phyloP scores from a whole-genome alignment of 2,888 invertebrate genomes.

The Rutpela maculata region DNA sequence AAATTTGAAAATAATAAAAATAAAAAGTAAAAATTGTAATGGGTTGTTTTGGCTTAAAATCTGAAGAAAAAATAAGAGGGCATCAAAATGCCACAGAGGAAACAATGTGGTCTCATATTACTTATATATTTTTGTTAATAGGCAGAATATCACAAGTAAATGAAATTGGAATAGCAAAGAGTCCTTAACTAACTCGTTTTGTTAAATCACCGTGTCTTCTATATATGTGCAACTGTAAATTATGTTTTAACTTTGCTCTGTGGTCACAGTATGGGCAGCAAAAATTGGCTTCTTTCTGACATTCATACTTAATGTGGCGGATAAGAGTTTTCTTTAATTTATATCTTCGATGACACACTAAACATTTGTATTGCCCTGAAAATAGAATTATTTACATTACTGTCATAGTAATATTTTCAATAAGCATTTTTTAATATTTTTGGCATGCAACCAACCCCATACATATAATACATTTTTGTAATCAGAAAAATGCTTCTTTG shows the following conservation, averaged over 20 bases:
- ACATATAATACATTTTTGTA: no score
- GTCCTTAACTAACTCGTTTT: background rate
- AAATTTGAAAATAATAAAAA: no score
- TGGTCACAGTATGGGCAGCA: background rate
- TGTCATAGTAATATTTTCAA: background rate
- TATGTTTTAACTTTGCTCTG: constrained; percentile 9
- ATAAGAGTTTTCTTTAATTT: constrained; percentile 42
- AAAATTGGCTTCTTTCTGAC: constrained; percentile 21
- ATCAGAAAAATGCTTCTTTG: no score
- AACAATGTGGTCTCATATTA: background rate
- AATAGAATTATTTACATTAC: background rate
- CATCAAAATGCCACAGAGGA: no score
- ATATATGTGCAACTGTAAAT: background rate
- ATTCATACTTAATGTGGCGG: constrained; percentile 51
- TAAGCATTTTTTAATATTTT: no score
- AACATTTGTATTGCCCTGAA: constrained; percentile 5
- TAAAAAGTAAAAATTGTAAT: no score
- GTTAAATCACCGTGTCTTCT: background rate
- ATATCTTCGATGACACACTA: constrained; percentile 28
- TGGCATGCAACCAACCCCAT: no score
- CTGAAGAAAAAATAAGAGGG: no score
- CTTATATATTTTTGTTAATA: background rate
- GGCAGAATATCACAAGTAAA: background rate
- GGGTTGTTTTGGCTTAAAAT: no score
- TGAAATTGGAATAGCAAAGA: background rate